These are phyloP conservation scores for Entomyzon cyanotis DNA, from an alignment of 2,113 vertebrate species.

Conservation along the genomic window DNA sequence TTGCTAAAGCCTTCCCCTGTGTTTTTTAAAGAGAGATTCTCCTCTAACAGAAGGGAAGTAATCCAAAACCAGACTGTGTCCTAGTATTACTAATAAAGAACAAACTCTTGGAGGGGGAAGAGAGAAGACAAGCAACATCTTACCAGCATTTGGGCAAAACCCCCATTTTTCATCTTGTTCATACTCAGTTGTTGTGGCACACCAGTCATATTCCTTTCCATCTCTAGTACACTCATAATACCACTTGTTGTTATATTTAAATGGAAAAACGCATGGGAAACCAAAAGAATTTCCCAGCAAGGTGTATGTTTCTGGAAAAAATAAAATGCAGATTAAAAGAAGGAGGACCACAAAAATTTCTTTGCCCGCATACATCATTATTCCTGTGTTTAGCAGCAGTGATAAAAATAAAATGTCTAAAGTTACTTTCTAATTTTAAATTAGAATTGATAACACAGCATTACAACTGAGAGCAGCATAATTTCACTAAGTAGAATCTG, in stretches of 20 bases:
- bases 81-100: neutral
- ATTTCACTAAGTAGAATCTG: neutral
- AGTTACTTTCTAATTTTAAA: neutral
- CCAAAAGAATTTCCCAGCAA: constrained; percentile 87
- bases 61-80: neutral
- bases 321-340: constrained; percentile 14
- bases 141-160: constrained; percentile 88
- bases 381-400: neutral
- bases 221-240: constrained; percentile 86
- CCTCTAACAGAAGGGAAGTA: neutral
- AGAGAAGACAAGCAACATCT: constrained; percentile 14
- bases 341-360: neutral
- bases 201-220: constrained; percentile 86
- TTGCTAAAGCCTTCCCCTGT: neutral
- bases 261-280: constrained; percentile 87
- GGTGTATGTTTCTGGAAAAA: constrained; percentile 85
- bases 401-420: neutral
- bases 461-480: neutral
- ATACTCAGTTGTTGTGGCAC: constrained; percentile 86
- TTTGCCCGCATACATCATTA: rapidly evolving
- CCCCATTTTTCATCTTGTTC: constrained; percentile 90
- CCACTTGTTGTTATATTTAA: constrained; percentile 90
- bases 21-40: neutral
- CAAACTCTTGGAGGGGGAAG: neutral
- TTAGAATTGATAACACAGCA: neutral